phyloP scores from a whole-genome alignment of 92 coral and sea anemone genomes.

The Parazoanthus swiftii region DNA sequence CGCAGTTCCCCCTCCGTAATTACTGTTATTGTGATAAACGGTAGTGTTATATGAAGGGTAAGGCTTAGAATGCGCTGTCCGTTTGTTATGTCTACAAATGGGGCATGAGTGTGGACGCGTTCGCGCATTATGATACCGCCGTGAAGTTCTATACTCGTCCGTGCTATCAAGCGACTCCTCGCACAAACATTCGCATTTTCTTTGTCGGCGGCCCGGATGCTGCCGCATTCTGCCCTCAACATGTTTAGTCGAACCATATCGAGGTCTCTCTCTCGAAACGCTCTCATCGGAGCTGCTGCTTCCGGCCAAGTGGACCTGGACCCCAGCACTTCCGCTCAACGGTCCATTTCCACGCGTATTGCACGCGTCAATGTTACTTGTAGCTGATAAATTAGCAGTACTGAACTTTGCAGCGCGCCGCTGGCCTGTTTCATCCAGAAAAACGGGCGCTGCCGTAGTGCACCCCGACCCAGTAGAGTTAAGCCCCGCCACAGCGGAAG shows the following conservation, averaged over 20 bases:
- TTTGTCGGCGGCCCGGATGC: conserved; percentile 7
- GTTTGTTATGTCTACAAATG: conserved; percentile 12
- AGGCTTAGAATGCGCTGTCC: conserved; percentile 14
- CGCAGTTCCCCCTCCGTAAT: conserved; percentile 7
- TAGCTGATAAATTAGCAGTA: conserved; percentile 51
- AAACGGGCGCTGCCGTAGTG: conserved; percentile 35
- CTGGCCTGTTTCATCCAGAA: conserved; percentile 12
- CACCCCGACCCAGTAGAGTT: conserved; percentile 37
- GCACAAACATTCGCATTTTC: conserved; percentile 29
- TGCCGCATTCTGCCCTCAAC: conserved; percentile 18
- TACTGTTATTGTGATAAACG: background rate
- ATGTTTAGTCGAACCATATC: background rate
- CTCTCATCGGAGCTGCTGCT: conserved; percentile 47
- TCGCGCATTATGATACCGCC: conserved; percentile 21
- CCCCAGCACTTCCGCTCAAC: conserved; percentile 47
- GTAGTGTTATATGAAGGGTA: background rate
- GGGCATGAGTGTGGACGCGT: conserved; percentile 36
- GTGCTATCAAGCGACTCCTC: conserved; percentile 31
- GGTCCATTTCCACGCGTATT: conserved; percentile 26
- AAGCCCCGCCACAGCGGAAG: conserved; percentile 82
- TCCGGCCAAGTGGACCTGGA: conserved; percentile 56
- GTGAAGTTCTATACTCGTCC: conserved; percentile 34
- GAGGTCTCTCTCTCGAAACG: conserved; percentile 22
- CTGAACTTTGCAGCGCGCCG: conserved; percentile 29
- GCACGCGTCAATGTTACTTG: conserved; percentile 42